phyloP scores from a whole-genome alignment of 2,888 invertebrate species.

The Phymatocera aterrima region DNA sequence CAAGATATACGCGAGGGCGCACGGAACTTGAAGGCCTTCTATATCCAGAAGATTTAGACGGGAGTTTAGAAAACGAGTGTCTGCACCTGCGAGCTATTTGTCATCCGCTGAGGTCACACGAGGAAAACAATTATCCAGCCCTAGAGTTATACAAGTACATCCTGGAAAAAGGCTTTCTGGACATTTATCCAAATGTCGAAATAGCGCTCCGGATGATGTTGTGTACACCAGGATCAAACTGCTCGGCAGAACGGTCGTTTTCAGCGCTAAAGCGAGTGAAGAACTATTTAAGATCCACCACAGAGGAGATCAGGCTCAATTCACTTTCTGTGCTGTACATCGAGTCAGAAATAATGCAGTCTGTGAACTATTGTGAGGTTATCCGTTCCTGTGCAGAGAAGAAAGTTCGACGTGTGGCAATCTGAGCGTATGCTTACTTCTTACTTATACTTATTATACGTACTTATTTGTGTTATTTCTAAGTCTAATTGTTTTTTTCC shows the following conservation, averaged over 20 bases:
- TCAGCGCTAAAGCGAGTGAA: slow-evolving; percentile 48
- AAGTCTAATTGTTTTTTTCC: too few species aligned
- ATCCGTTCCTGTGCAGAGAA: slow-evolving; percentile 47
- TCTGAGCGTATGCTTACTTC: too few species aligned
- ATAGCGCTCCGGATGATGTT: slow-evolving; percentile 40
- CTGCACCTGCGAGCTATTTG: slow-evolving; percentile 24
- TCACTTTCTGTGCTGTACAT: slow-evolving; percentile 45
- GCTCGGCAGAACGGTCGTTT: slow-evolving; percentile 46
- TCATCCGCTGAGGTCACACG: neutral
- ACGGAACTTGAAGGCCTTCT: neutral
- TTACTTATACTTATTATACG: too few species aligned
- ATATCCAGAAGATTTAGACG: slow-evolving; percentile 31
- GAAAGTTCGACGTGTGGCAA: slow-evolving; percentile 48
- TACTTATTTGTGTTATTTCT: too few species aligned
- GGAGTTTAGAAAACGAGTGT: slow-evolving; percentile 6
- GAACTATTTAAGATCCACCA: slow-evolving; percentile 45
- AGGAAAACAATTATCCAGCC: neutral
- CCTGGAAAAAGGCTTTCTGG: neutral
- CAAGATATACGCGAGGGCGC: slow-evolving; percentile 20
- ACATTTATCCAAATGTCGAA: slow-evolving; percentile 39
- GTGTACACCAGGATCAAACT: slow-evolving; percentile 45
- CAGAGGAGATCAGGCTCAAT: slow-evolving; percentile 13
- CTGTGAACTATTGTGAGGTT: slow-evolving; percentile 46
- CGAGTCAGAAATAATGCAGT: slow-evolving; percentile 46
- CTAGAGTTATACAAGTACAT: neutral